These are phyloP conservation scores for Pongo abelii DNA, from an alignment of 2,113 vertebrate genomes.

Conservation along the genomic window DNA sequence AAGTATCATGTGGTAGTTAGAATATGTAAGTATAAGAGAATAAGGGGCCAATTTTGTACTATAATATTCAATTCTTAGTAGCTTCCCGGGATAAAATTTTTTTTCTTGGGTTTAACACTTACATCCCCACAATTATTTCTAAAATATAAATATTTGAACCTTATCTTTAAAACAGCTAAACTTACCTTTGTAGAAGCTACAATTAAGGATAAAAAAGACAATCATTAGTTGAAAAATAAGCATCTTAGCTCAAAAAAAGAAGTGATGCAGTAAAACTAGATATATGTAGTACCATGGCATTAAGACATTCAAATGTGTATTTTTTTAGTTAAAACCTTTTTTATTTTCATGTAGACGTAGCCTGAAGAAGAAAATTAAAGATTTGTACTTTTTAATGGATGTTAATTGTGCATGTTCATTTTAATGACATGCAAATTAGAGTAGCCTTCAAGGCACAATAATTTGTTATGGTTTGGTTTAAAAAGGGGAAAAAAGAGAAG, in stretches of 20 bases:
- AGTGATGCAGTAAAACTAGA: not conserved
- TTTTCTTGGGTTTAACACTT: not conserved
- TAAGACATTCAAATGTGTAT: not conserved
- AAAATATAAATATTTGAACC: constrained; percentile 30
- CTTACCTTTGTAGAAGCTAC: not conserved
- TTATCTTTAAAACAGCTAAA: constrained; percentile 26
- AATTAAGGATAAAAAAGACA: constrained; percentile 30
- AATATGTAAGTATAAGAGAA: not conserved
- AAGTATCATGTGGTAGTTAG: not conserved
- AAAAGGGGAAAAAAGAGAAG: not conserved
- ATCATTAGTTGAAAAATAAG: not conserved
- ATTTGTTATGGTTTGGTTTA: constrained; percentile 21
- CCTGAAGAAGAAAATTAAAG: not conserved
- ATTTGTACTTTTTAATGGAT: constrained; percentile 12
- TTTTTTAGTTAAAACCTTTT: constrained; percentile 31
- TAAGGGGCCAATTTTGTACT: not conserved
- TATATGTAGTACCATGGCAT: not conserved
- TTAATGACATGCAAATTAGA: not conserved
- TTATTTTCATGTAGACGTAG: not conserved
- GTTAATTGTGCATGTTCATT: not conserved
- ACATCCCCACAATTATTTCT: not conserved
- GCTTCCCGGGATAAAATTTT: not conserved
- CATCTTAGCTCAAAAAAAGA: not conserved
- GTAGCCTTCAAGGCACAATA: not conserved
- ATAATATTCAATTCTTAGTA: not conserved